These are phyloP conservation scores for Nematolebias whitei DNA, from an alignment of 2,113 vertebrate genomes.

Conservation along the genomic window DNA sequence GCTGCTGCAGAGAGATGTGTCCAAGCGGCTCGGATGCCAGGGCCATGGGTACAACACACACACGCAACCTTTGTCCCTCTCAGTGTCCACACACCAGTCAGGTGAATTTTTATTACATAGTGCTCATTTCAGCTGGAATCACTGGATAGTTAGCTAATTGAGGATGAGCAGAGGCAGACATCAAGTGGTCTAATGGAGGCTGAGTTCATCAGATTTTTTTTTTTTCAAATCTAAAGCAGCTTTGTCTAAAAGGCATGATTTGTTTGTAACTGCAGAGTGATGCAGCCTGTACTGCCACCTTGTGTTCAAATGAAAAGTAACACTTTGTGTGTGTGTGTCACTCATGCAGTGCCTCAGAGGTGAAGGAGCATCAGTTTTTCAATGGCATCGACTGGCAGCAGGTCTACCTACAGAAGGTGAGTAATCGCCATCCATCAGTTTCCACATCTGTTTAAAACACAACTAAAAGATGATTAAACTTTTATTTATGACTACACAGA, in stretches of 20 bases:
- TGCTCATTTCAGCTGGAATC: conserved; percentile 13
- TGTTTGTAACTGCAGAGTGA: not conserved
- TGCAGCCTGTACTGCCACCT: conserved; percentile 60
- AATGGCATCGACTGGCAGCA: conserved; percentile 98
- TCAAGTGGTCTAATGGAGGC: not conserved
- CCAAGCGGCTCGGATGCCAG: conserved; percentile 91
- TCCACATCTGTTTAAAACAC: no score
- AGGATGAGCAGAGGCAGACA: not conserved
- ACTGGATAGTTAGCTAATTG: conserved; percentile 3
- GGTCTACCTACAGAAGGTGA: conserved; percentile 96
- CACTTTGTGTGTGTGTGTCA: not conserved
- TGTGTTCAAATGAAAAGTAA: conserved; percentile 29
- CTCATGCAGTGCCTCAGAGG: conserved; percentile 87
- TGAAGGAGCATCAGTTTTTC: conserved; percentile 95
- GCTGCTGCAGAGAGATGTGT: conserved; percentile 90
- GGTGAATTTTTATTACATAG: not conserved
- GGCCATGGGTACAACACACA: conserved; percentile 84
- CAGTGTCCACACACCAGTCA: conserved; percentile 2
- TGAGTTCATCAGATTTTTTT: conserved; percentile 1
- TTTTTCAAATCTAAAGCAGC: conserved; percentile 6
- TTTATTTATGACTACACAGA: no score
- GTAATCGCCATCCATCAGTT: not conserved
- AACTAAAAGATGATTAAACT: no score
- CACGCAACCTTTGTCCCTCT: not conserved
- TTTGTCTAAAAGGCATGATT: conserved; percentile 1